Evolutionary conservation across 2,888 invertebrate genomes (phyloP), one percentile per base, ranked within the genome.

Genomic region (Hipparchia sbordonii): DNA sequence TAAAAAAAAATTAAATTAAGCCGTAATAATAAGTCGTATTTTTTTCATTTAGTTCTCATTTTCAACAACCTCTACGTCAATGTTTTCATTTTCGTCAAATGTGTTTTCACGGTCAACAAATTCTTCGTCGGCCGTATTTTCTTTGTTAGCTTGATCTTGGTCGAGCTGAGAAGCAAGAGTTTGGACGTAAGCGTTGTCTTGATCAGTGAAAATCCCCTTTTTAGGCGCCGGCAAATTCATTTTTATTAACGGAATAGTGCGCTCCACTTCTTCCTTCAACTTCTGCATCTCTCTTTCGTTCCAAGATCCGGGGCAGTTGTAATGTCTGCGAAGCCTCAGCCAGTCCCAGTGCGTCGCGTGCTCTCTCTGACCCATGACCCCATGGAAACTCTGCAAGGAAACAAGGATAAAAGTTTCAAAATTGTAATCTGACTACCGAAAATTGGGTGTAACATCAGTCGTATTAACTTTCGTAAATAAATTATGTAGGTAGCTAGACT

Each of bases 271-370:
- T 10, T 69, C 67, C 13, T 71, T 60, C 13, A 76, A 6, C 1
- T 13, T 51, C 6, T 73, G 61, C n/a, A 66, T 54, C 12, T 60
- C 46, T 6, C 75, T 69, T 1, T 51, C 46, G 12, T 54, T 67
- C 92, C 91, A 92, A 2, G 89, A 90, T 8, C 89, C 89, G 33
- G 88, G 87, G 81, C 93, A 94, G 77, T 88, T 80, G 86, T 94
- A 94, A 79, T 93, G 93, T 46, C 93, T 84, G 80, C 90, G 91
- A 73, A 93, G 84, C 48, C 94, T 90, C 0, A 89, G 80, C 87
- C 92, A 90, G 77, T 94, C 94, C 74, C 84, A 87, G 6, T 90
- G 89, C 2, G 94, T 93, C 78, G 94, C 87, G 78, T 86, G 89
- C 2, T 76, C 78, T 2, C 92, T 85, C 77, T 94, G 94, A 0